Evolutionary conservation across 2,797 vertebrate species (phyloP), one percentile per base, ranked within the genome.

Genomic region (Tragopan temminckii): DNA sequence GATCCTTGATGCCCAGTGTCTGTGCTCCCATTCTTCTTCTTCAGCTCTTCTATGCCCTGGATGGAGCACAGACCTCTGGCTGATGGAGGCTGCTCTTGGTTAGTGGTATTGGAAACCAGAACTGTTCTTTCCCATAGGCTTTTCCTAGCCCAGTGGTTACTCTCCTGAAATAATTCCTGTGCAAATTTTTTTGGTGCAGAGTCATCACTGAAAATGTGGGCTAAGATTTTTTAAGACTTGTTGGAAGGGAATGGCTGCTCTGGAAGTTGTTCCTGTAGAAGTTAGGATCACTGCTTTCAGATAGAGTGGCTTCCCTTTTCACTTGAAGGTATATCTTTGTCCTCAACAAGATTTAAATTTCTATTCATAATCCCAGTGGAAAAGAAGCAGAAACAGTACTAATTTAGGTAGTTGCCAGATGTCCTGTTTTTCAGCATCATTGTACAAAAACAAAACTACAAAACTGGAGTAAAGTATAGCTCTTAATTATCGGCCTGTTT

Each of bases 271-370:
- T 85, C 15, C 38, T 66, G 38, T 17, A 35, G 38, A 78, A 80
- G 31, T 68, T 62, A 38, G 25, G 6, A 19, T 82, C 42, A 35
- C 18, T 21, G 15, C 11, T 63, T 76, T 46, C 20, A 72, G 21
- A 24, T 53, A 11, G 7, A 68, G 31, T 7, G 55, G n/a, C 31
- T 66, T 74, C 25, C 15, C 19, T 45, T 79, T 89, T 78, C 62
- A 29, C 15, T 76, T 75, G 57, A 90, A 82, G 23, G 74, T 90
- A 63, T 78, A 31, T 82, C 2, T 1, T 61, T 82, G 68, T 85
- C 31, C 43, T 66, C 75, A 18, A 19, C 48, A 50, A n/a, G 45
- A 77, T 72, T 77, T 76, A 71, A 90, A 88, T 85, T 90, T 93
- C 24, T 5, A 10, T 24, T 71, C 4, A 33, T 7, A 82, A 88